Conservation (phyloP, 2,797 vertebrate species). For the Spinus olivaceus region DNA sequence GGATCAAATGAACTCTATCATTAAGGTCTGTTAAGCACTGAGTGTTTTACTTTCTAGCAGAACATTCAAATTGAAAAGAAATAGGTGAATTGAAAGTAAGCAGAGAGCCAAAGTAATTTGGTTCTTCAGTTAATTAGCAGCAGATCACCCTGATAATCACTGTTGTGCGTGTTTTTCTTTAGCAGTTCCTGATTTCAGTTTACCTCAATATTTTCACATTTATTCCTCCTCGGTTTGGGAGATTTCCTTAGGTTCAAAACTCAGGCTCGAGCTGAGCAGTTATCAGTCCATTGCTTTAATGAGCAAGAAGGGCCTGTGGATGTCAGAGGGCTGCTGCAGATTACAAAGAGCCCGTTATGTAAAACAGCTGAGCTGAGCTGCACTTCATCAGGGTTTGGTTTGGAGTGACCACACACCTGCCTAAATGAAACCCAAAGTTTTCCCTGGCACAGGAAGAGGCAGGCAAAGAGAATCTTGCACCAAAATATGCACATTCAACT, state of each 20-base stretch:
- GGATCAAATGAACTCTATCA: constrained; percentile 51
- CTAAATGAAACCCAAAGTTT: neutral
- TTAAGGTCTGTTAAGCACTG: constrained; percentile 57
- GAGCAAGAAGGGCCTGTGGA: neutral
- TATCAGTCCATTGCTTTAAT: neutral
- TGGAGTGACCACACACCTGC: neutral
- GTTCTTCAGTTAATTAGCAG: constrained; percentile 21
- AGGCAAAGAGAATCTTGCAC: neutral
- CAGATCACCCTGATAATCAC: constrained; percentile 6
- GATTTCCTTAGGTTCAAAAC: neutral
- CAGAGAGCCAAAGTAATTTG: neutral
- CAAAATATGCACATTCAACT: neutral
- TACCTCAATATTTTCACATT: neutral
- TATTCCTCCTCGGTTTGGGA: neutral
- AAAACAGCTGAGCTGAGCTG: neutral
- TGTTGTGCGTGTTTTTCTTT: neutral
- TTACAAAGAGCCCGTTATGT: neutral
- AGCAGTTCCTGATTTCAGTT: neutral
- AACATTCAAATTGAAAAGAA: constrained; percentile 42
- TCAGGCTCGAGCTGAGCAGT: neutral
- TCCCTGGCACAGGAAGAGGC: neutral
- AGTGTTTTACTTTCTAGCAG: constrained; percentile 47
- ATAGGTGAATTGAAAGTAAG: neutral
- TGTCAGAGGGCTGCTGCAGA: neutral
- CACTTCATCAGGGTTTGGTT: neutral